Evolutionary conservation across 2,113 vertebrate species (phyloP), one percentile per base, ranked within the genome.

Genomic region (Nymphicus hollandicus): DNA sequence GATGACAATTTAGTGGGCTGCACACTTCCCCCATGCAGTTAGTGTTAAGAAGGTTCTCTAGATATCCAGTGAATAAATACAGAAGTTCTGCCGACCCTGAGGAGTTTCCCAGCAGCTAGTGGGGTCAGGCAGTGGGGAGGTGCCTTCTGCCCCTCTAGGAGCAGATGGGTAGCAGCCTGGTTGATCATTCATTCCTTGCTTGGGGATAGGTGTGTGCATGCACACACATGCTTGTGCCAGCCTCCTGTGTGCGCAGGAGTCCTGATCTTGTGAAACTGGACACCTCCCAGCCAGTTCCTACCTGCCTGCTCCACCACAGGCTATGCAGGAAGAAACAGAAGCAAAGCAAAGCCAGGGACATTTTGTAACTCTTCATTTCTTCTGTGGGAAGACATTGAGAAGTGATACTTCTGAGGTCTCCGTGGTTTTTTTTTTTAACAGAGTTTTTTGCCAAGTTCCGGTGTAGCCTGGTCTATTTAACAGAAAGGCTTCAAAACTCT

Each of bases 201-300:
- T 58, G 74, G 47, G 44, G 10, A 12, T 50, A 47, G 35, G 20
- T 11, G 53, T 12, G 29, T 47, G 49, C 15, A 17, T 19, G 22
- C 3, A 33, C 41, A 61, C 1, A 2, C 0, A 1, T 4, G 50
- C 0, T 1, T 47, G 37, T 43, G n/a, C 7, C 71, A 46, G 47
- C 14, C 12, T 37, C 33, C 24, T 46, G 28, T n/a, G 43, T 23
- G 18, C 3, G 0, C 56, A 28, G 18, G 15, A 28, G 6, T 33
- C 37, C 52, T 50, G 56, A 4, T 31, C 37, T 6, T 24, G 46
- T 44, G 83, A 18, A 15, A 8, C n/a, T 33, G 37, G 49, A 16
- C 23, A 5, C 15, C 18, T 76, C 35, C 39, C 35, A 47, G 13
- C 5, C 25, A 20, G 23, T 19, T 20, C 33, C 16, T 2, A 1